A percentile compares a stretch with the other conserved stretches of the same genome.
These are phyloP conservation scores for Acrossocheilus fasciatus DNA, from an alignment of 2,797 vertebrate species.

Conservation along the genomic window DNA sequence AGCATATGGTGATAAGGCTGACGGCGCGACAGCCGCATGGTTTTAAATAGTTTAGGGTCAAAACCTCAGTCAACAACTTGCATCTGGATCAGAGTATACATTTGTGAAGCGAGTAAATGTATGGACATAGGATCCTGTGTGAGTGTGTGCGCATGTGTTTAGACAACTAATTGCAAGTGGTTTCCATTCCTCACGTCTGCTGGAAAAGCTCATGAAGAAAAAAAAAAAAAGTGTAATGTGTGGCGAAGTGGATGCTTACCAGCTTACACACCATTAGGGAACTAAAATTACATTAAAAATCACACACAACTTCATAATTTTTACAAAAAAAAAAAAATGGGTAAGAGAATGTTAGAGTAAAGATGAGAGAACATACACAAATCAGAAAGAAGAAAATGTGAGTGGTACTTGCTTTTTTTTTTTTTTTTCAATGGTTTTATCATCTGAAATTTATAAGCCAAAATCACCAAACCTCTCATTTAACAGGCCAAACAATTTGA, in stretches of 20 bases:
- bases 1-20: conserved; percentile 26
- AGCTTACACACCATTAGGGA: not conserved
- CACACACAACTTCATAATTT: not conserved
- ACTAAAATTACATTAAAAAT: not conserved
- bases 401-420: not conserved
- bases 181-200: conserved; percentile 15
- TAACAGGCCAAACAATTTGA: not conserved
- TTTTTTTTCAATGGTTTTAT: not conserved
- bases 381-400: not conserved
- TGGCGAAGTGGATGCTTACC: conserved; percentile 12
- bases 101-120: not conserved
- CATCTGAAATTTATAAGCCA: not conserved
- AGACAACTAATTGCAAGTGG: conserved; percentile 19
- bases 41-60: conserved; percentile 32
- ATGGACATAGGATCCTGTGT: not conserved
- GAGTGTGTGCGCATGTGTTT: conserved; percentile 9
- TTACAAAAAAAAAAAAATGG: not conserved
- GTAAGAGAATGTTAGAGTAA: not conserved
- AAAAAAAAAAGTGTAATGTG: not conserved
- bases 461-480: not conserved
- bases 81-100: not conserved
- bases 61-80: conserved; percentile 4
- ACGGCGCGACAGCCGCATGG: not conserved
- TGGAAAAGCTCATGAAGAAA: conserved; percentile 10
- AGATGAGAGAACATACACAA: not conserved